phyloP scores from a whole-genome alignment of 1,140 invertebrate species.

The Drosophila persimilis region DNA sequence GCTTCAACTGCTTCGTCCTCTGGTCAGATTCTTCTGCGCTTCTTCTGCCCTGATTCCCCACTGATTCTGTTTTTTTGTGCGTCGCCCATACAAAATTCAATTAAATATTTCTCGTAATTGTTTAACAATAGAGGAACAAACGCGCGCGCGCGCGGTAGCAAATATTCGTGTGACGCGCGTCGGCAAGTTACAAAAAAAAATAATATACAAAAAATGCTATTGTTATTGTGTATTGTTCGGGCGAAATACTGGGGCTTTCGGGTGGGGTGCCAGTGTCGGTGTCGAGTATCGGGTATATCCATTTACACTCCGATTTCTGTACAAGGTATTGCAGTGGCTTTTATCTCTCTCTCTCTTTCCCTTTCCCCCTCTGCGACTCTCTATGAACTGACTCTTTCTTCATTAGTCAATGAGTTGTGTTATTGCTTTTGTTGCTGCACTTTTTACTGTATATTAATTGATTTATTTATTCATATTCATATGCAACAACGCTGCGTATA shows the following conservation, averaged over 20 bases:
- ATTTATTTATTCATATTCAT: constrained; percentile 49
- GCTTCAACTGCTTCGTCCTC: too few species aligned
- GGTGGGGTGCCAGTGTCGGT: constrained; percentile 4
- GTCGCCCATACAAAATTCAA: constrained; percentile 56
- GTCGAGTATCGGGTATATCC: constrained; percentile 27
- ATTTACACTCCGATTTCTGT: constrained; percentile 34
- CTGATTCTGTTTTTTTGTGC: background rate
- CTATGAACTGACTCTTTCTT: constrained; percentile 8
- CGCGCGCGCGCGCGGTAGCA: too few species aligned
- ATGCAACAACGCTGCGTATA: constrained; percentile 56
- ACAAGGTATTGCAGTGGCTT: constrained; percentile 40
- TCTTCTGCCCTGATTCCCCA: background rate
- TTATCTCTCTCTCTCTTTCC: constrained; percentile 22
- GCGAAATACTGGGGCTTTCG: too few species aligned
- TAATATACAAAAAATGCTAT: background rate
- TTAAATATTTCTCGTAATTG: constrained; percentile 75
- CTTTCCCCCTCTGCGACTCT: background rate
- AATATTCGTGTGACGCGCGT: constrained; percentile 6
- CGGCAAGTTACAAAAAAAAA: constrained; percentile 25
- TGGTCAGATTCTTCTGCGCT: too few species aligned
- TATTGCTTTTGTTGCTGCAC: constrained; percentile 23
- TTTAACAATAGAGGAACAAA: constrained; percentile 69
- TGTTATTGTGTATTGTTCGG: too few species aligned
- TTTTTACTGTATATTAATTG: constrained; percentile 35
- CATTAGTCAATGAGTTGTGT: constrained; percentile 58